A percentile compares a stretch with the other conserved stretches of the same genome.
Evolutionary conservation across 2,113 vertebrate genomes (phyloP).

Genomic region (Crotalus viridis): DNA sequence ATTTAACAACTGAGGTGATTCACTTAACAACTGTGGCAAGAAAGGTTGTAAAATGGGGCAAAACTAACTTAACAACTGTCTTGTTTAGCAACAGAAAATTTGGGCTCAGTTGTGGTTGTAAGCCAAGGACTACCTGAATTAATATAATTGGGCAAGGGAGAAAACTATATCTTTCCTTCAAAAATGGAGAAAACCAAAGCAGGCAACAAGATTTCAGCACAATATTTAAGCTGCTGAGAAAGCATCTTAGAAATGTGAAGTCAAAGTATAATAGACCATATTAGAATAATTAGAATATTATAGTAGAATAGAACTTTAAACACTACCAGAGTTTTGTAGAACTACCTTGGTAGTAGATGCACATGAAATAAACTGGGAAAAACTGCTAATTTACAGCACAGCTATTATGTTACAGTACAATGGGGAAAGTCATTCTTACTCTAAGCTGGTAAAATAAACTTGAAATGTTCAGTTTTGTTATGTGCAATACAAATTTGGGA

Average conservation of each 20-base stretch:
- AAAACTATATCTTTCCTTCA: neutral
- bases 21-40: too few species aligned
- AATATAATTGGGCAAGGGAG: neutral
- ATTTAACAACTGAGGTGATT: too few species aligned
- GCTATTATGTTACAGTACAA: neutral
- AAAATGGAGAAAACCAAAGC: neutral
- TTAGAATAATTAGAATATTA: neutral
- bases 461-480: neutral
- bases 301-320: neutral
- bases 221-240: neutral
- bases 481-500: neutral
- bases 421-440: neutral
- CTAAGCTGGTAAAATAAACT: neutral
- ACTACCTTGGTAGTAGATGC: neutral
- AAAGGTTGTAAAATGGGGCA: neutral
- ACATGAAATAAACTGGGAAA: neutral
- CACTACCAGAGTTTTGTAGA: neutral
- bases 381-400: neutral
- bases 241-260: neutral
- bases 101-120: neutral
- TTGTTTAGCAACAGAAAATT: neutral
- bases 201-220: neutral
- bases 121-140: neutral
- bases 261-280: neutral
- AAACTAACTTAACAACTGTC: neutral